These are phyloP conservation scores for Procambarus virginalis DNA, from an alignment of 1,140 invertebrate genomes.

Conservation along the genomic window DNA sequence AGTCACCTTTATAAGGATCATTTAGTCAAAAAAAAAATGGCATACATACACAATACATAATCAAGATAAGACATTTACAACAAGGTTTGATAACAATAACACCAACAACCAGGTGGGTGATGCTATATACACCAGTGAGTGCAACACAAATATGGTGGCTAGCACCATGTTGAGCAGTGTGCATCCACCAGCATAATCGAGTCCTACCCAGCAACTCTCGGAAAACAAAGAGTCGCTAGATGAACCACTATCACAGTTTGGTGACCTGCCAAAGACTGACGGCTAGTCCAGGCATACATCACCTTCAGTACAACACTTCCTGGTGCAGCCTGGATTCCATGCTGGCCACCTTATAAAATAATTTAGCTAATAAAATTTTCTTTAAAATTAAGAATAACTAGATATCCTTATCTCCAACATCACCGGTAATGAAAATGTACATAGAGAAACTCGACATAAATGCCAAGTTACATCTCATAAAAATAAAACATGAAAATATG, in stretches of 20 bases:
- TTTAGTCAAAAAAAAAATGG: slow-evolving; percentile 58
- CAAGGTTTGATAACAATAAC: slow-evolving; percentile 62
- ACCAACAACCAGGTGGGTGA: slow-evolving; percentile 65
- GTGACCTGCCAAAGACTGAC: slow-evolving; percentile 24
- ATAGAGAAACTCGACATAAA: slow-evolving; percentile 47
- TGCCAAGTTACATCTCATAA: slow-evolving; percentile 54
- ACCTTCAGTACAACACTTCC: slow-evolving; percentile 59
- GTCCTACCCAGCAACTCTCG: slow-evolving; percentile 30
- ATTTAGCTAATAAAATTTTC: slow-evolving; percentile 65
- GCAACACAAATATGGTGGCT: slow-evolving; percentile 51
- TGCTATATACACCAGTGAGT: slow-evolving; percentile 65
- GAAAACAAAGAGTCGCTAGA: slow-evolving; percentile 23
- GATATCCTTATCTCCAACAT: slow-evolving; percentile 55
- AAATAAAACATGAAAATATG: slow-evolving; percentile 58
- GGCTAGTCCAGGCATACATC: slow-evolving; percentile 7
- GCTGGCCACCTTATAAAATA: slow-evolving; percentile 65
- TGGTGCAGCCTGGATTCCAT: slow-evolving; percentile 52
- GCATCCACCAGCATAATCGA: slow-evolving; percentile 49
- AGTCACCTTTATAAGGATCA: slow-evolving; percentile 66
- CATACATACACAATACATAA: slow-evolving; percentile 63
- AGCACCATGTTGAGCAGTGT: slow-evolving; percentile 62
- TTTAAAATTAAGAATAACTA: slow-evolving; percentile 62
- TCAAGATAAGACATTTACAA: slow-evolving; percentile 63
- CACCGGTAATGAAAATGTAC: slow-evolving; percentile 63
- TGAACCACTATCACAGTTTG: slow-evolving; percentile 65